Evolutionary conservation across 2,113 vertebrate genomes (phyloP).

Genomic region (Anarhynchus alexandrinus): DNA sequence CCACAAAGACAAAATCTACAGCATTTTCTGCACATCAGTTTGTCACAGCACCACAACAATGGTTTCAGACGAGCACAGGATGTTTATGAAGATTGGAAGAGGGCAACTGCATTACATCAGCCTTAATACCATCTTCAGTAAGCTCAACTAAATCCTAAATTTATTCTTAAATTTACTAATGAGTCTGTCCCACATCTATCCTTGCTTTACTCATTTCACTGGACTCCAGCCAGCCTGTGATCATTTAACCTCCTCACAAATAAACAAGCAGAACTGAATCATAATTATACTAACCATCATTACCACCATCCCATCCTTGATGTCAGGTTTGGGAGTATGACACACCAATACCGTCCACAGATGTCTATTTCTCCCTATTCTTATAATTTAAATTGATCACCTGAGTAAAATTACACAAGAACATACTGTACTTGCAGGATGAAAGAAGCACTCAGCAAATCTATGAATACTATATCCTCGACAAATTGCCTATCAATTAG

Average conservation of each 20-base stretch:
- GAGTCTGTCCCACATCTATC: not conserved
- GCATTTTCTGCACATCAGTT: not conserved
- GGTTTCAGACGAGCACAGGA: not conserved
- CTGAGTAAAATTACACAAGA: not conserved
- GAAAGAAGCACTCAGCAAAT: not conserved
- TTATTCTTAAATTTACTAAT: not conserved
- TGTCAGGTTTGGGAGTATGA: not conserved
- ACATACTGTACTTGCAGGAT: not conserved
- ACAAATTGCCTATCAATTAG: conserved; percentile 29
- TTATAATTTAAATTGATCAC: not conserved
- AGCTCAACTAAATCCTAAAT: not conserved
- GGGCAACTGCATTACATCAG: not conserved
- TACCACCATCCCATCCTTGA: not conserved
- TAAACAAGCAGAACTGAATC: not conserved
- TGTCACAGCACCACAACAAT: not conserved
- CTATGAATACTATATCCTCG: not conserved
- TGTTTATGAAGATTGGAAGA: not conserved
- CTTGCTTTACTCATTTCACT: not conserved
- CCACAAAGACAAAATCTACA: not conserved
- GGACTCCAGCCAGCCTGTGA: not conserved
- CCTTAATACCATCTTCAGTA: not conserved
- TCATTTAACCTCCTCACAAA: not conserved
- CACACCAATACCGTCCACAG: not conserved
- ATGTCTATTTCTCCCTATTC: not conserved
- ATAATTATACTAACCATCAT: not conserved